These are phyloP conservation scores for Nomada hirtipes DNA, from an alignment of 2,888 invertebrate genomes.

Conservation along the genomic window DNA sequence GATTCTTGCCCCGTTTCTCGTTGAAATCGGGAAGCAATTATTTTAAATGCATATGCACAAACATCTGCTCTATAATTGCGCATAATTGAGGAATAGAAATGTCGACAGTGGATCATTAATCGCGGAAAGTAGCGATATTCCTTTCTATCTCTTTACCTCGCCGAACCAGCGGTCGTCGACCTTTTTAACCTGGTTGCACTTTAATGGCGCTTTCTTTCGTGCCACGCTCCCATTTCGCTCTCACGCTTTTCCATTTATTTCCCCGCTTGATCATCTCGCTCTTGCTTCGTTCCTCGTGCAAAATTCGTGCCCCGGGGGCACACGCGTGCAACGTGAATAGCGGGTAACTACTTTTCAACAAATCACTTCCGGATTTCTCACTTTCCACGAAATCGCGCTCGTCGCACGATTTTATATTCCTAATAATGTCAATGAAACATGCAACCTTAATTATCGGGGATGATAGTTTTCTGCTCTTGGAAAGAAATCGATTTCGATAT, in stretches of 20 bases:
- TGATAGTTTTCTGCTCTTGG: too few relatives aligned
- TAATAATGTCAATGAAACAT: neutral
- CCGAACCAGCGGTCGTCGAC: conserved; percentile 44
- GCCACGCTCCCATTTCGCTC: conserved; percentile 39
- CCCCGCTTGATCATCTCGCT: neutral
- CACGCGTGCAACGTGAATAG: neutral
- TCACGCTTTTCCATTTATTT: conserved; percentile 46
- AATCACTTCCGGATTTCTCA: neutral
- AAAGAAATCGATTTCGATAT: too few relatives aligned
- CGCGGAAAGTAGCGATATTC: conserved; percentile 57
- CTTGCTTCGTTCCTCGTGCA: neutral
- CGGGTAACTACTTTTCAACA: neutral
- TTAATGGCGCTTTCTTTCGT: conserved; percentile 56
- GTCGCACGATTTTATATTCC: too few relatives aligned
- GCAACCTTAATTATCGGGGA: too few relatives aligned
- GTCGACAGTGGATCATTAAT: conserved; percentile 31
- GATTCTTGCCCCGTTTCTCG: neutral
- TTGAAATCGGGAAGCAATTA: neutral
- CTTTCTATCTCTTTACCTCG: conserved; percentile 46
- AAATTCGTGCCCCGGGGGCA: too few relatives aligned
- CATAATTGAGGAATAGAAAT: conserved; percentile 7
- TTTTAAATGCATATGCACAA: neutral
- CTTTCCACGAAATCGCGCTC: neutral
- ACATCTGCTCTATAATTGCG: neutral
- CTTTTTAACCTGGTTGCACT: conserved; percentile 53